Percentiles rank a stretch among this genome's conserved stretches.
phyloP scores from a whole-genome alignment of 2,888 invertebrate genomes.

The Euplexia lucipara region DNA sequence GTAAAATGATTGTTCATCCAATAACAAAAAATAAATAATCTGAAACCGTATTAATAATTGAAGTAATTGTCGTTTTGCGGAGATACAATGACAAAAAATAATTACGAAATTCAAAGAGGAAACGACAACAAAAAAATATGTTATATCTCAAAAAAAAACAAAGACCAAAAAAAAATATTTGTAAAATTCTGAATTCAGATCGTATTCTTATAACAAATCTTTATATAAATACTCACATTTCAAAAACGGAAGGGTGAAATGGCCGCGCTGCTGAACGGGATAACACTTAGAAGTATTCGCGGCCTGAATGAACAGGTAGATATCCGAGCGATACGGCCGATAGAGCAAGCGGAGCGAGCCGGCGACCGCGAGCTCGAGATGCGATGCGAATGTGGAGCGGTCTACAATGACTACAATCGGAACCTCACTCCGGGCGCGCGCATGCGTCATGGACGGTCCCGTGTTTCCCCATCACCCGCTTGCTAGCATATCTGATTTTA shows the following conservation, averaged over 20 bases:
- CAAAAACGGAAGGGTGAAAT: slow-evolving; percentile 15
- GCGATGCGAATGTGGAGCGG: slow-evolving; percentile 50
- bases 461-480: slow-evolving; percentile 50
- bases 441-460: slow-evolving; percentile 46
- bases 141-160: neutral
- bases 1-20: neutral
- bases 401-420: slow-evolving; percentile 35
- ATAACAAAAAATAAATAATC: neutral
- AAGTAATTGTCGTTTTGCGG: neutral
- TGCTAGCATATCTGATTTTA: slow-evolving; percentile 57
- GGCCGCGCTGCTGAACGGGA: neutral
- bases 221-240: slow-evolving; percentile 32
- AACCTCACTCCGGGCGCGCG: slow-evolving; percentile 56
- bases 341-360: slow-evolving; percentile 1
- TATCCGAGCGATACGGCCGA: slow-evolving; percentile 1
- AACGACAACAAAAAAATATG: neutral
- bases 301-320: slow-evolving; percentile 44
- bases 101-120: neutral
- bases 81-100: neutral
- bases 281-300: slow-evolving; percentile 26
- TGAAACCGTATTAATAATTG: neutral
- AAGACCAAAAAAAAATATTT: neutral
- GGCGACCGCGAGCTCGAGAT: slow-evolving; percentile 33
- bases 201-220: neutral
- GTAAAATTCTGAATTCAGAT: neutral